phyloP scores from a whole-genome alignment of 2,888 invertebrate species.

The Parelbella ahira region DNA sequence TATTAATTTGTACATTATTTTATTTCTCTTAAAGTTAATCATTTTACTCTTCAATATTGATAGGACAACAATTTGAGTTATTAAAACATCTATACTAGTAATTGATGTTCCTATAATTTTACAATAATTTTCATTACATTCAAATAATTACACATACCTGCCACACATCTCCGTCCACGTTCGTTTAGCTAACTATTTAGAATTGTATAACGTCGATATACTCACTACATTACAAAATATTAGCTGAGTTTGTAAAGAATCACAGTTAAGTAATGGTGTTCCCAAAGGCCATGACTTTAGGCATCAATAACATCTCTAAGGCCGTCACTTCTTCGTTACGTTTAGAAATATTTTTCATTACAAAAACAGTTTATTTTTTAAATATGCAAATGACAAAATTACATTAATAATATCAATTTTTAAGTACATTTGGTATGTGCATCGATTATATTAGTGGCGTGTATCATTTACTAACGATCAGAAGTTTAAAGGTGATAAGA shows the following conservation, averaged over 20 bases:
- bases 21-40: conserved; percentile 55
- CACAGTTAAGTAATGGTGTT: conserved; percentile 72
- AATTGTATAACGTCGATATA: conserved; percentile 7
- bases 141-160: conserved; percentile 16
- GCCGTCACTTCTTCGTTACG: conserved; percentile 51
- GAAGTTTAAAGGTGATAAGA: conserved; percentile 21
- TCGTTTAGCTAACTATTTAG: conserved; percentile 4
- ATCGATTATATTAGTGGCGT: conserved; percentile 26
- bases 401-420: conserved; percentile 53
- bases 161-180: conserved; percentile 2
- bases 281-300: conserved; percentile 59
- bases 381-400: conserved; percentile 39
- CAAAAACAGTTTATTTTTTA: conserved; percentile 31
- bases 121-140: conserved; percentile 19
- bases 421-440: conserved; percentile 58
- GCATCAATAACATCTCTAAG: conserved; percentile 48
- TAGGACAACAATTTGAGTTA: conserved; percentile 60
- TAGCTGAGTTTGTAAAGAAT: conserved; percentile 69
- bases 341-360: conserved; percentile 39
- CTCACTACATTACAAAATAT: conserved; percentile 31
- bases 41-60: conserved; percentile 55
- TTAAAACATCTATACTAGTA: conserved; percentile 47
- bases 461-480: conserved; percentile 25
- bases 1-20: conserved; percentile 78
- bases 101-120: conserved; percentile 21